Evolutionary conservation across 2,888 invertebrate genomes (phyloP), one percentile per base, ranked within the genome.

Genomic region (Andrena fulva): DNA sequence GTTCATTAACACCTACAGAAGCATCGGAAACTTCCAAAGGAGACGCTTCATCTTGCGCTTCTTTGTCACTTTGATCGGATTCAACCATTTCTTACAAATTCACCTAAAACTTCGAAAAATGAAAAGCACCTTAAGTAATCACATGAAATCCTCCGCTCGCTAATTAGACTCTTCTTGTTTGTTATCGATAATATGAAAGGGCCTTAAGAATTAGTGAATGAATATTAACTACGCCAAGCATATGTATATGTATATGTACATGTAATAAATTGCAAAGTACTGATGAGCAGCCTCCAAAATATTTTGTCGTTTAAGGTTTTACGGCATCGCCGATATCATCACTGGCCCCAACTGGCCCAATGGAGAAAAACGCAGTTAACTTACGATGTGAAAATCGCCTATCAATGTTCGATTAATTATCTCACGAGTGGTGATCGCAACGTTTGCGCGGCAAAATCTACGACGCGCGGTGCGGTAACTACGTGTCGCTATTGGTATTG

Each of bases 401-500:
- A 60, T 8, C n/a, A 80, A 87, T 85, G 85, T 87, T 87, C 76
- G 79, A 80, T 76, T 82, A 88, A 89, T 90, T 86, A 88, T 87
- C 66, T 54, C 68, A 85, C 70, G 77, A 83, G 70, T 85, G 85
- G 83, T 81, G 81, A 84, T 82, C 85, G 76, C 80, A 82, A 88
- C 81, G 86, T 92, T 92, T 92, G 91, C 92, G 92, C 92, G 92
- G 92, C 89, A 91, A 91, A 92, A 92, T 89, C 90, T 91, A 89
- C 89, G 89, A 89, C 89, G 90, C 91, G 89, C 89, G 89, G 89
- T 89, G 90, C 91, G 89, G 87, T 83, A 90, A 89, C 87, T 89
- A 85, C 88, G 88, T 84, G 89, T 88, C 85, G 87, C 87, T 89
- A 87, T 91, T 87, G 82, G 20, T 29, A 80, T 79, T 80, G 77